These are phyloP conservation scores for Archaeoteleia sp. DNA, from an alignment of 2,888 invertebrate species.

Conservation along the genomic window DNA sequence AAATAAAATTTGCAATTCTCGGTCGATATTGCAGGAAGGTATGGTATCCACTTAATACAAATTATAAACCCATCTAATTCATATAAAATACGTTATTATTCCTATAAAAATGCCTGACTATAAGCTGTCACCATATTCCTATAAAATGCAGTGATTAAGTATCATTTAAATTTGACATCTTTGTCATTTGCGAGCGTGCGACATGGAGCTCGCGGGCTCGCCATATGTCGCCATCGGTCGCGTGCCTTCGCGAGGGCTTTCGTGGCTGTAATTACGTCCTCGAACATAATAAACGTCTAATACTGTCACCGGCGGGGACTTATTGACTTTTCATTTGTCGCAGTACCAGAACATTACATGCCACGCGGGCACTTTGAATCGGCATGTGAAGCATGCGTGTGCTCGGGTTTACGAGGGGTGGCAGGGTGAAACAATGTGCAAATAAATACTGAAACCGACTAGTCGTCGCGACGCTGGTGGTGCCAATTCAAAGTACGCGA, in stretches of 20 bases:
- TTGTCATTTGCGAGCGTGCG: background rate
- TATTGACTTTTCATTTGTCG: constrained; percentile 69
- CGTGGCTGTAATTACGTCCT: constrained; percentile 67
- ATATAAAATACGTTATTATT: too few relatives aligned
- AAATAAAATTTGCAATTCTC: too few relatives aligned
- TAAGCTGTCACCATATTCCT: too few relatives aligned
- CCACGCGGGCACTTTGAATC: constrained; percentile 46
- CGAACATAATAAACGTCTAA: constrained; percentile 72
- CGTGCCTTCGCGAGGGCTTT: constrained; percentile 71
- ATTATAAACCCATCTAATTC: too few relatives aligned
- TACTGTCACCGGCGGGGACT: constrained; percentile 69
- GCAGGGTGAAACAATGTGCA: constrained; percentile 34
- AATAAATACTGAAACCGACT: constrained; percentile 44
- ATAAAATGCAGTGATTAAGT: constrained; percentile 1
- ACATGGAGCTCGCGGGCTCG: constrained; percentile 32
- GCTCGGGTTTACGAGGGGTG: constrained; percentile 5
- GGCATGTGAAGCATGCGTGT: constrained; percentile 11
- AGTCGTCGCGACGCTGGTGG: constrained; percentile 2
- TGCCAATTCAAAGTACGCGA: constrained; percentile 9
- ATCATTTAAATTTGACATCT: constrained; percentile 1
- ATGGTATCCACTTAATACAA: too few relatives aligned
- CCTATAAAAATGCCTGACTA: too few relatives aligned
- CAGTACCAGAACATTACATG: constrained; percentile 22
- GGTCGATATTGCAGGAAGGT: too few relatives aligned
- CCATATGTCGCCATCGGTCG: constrained; percentile 69